Percentiles rank a stretch among this genome's conserved stretches.
Conservation (phyloP, 2,888 invertebrate genomes). For the Petrolisthes cinctipes region DNA sequence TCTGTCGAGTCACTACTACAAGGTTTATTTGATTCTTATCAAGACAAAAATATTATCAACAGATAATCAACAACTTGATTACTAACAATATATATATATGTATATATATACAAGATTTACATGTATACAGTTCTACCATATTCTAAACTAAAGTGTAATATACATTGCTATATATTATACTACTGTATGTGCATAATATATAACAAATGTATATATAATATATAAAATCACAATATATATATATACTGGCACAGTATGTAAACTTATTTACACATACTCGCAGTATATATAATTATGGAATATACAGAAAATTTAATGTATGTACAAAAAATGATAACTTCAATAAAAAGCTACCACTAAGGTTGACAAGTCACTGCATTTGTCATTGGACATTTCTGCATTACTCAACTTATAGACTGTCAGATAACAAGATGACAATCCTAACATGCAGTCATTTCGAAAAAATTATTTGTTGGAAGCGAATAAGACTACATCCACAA, state of each 20-base stretch:
- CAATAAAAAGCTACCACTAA: neutral
- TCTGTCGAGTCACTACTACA: neutral
- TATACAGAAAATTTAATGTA: neutral
- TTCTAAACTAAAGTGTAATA: neutral
- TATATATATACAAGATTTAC: slow-evolving; percentile 41
- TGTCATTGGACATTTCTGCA: neutral
- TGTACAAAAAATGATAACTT: neutral
- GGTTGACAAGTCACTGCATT: neutral
- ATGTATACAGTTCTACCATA: slow-evolving; percentile 21
- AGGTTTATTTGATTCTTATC: slow-evolving; percentile 32
- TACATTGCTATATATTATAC: slow-evolving; percentile 11
- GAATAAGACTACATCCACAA: too few species aligned
- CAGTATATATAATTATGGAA: too few species aligned
- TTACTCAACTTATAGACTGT: neutral
- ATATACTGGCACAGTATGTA: too few species aligned
- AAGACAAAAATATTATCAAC: slow-evolving; percentile 23
- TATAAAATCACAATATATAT: neutral
- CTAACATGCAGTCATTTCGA: too few species aligned
- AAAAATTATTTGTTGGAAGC: too few species aligned
- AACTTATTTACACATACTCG: too few species aligned
- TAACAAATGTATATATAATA: neutral
- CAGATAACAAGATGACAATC: too few species aligned
- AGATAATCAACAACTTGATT: slow-evolving; percentile 33
- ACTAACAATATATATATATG: slow-evolving; percentile 38
- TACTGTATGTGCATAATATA: slow-evolving; percentile 33